Evolutionary conservation across 1,140 invertebrate genomes (phyloP).

Genomic region (Thaumetopoea pityocampa): DNA sequence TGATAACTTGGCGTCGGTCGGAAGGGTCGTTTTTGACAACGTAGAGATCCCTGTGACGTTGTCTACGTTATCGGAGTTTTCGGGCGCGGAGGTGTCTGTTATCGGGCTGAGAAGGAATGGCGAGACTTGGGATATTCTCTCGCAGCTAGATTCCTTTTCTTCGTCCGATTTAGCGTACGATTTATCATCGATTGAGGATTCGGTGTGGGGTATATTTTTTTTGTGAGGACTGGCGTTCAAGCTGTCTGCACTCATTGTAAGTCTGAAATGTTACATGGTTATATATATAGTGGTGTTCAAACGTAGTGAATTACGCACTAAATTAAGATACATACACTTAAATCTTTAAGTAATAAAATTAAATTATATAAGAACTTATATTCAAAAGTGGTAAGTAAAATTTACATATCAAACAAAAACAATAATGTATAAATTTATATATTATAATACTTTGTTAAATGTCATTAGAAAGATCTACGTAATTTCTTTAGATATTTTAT

Average conservation of each 20-base stretch:
- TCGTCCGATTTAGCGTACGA: slow-evolving; percentile 53
- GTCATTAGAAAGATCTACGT: too few species aligned
- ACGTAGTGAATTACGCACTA: too few species aligned
- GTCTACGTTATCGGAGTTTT: slow-evolving; percentile 44
- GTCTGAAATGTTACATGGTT: slow-evolving; percentile 41
- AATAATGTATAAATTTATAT: too few species aligned
- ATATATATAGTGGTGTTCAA: slow-evolving; percentile 1
- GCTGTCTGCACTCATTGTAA: slow-evolving; percentile 71
- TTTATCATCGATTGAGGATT: slow-evolving; percentile 45
- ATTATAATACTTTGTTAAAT: too few species aligned
- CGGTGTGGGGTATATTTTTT: slow-evolving; percentile 25
- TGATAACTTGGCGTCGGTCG: slow-evolving; percentile 63
- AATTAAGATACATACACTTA: too few species aligned
- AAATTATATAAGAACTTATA: too few species aligned
- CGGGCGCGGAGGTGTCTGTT: slow-evolving; percentile 55
- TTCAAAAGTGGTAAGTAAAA: too few species aligned
- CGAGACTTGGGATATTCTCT: slow-evolving; percentile 62
- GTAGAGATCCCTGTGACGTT: slow-evolving; percentile 56
- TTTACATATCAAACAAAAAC: too few species aligned
- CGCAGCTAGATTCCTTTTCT: slow-evolving; percentile 50
- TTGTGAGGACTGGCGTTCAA: slow-evolving; percentile 60
- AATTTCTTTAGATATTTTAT: too few species aligned
- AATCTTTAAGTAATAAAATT: too few species aligned
- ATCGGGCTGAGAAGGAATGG: slow-evolving; percentile 61
- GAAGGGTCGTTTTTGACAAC: slow-evolving; percentile 58